These are phyloP conservation scores for Diorhabda elongata DNA, from an alignment of 1,140 invertebrate genomes.

Conservation along the genomic window DNA sequence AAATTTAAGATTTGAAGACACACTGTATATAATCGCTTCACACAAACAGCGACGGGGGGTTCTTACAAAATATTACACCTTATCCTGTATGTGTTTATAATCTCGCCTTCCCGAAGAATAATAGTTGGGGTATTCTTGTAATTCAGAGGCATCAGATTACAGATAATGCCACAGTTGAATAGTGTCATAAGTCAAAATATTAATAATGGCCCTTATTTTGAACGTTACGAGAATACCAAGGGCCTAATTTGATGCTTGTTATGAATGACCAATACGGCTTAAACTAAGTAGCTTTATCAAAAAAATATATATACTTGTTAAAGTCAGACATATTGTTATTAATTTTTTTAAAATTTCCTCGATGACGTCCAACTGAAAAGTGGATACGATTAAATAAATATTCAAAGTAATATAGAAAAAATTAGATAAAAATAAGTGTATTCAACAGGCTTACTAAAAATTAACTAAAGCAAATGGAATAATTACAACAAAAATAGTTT, in stretches of 20 bases:
- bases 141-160: conserved; percentile 20
- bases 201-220: conserved; percentile 15
- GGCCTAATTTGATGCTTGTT: not conserved
- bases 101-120: conserved; percentile 7
- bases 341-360: too few species aligned
- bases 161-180: conserved; percentile 10
- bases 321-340: too few species aligned
- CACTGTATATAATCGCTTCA: conserved; percentile 38
- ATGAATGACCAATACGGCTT: not conserved
- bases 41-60: conserved; percentile 8
- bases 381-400: too few species aligned
- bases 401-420: too few species aligned
- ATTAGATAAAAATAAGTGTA: too few species aligned
- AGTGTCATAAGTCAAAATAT: conserved; percentile 17
- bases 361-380: too few species aligned
- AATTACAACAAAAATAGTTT: too few species aligned
- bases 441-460: too few species aligned
- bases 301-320: too few species aligned
- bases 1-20: not conserved
- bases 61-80: conserved; percentile 32
- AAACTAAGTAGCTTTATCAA: conserved; percentile 4
- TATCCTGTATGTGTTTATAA: conserved; percentile 11
- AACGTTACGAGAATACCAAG: not conserved
- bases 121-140: conserved; percentile 20
- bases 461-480: too few species aligned